These are phyloP conservation scores for Lepidostoma basale DNA, from an alignment of 1,140 invertebrate genomes.

Conservation along the genomic window DNA sequence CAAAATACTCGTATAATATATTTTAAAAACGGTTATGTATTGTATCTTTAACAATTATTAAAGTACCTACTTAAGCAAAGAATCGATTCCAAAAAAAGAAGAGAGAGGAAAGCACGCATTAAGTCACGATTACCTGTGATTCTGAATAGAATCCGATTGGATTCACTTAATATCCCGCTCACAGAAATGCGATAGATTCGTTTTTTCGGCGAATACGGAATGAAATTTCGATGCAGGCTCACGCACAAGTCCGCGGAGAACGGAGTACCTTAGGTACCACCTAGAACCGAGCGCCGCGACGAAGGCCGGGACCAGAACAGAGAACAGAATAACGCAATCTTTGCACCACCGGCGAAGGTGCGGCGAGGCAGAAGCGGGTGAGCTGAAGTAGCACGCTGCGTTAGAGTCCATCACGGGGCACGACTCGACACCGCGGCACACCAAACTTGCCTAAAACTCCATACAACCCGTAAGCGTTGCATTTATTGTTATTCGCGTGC, in stretches of 20 bases:
- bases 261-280: too few relatives aligned
- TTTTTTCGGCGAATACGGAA: not conserved
- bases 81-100: not conserved
- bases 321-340: slow-evolving; percentile 14
- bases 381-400: not conserved
- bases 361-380: not conserved
- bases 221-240: not conserved
- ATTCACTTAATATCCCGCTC: not conserved
- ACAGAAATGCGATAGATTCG: not conserved
- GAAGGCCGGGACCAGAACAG: not conserved
- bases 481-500: too few relatives aligned
- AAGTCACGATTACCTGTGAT: not conserved
- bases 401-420: too few relatives aligned
- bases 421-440: too few relatives aligned
- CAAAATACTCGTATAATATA: not conserved
- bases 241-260: not conserved
- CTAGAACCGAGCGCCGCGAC: not conserved
- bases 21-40: too few relatives aligned
- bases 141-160: slow-evolving; percentile 4
- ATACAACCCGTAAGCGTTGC: too few relatives aligned
- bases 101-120: not conserved
- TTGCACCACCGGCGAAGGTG: not conserved
- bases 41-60: too few relatives aligned
- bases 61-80: not conserved
- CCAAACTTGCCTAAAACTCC: too few relatives aligned